Evolutionary conservation across 1,140 invertebrate species (phyloP), one percentile per base, ranked within the genome.

Genomic region (Dufourea novaeangliae): DNA sequence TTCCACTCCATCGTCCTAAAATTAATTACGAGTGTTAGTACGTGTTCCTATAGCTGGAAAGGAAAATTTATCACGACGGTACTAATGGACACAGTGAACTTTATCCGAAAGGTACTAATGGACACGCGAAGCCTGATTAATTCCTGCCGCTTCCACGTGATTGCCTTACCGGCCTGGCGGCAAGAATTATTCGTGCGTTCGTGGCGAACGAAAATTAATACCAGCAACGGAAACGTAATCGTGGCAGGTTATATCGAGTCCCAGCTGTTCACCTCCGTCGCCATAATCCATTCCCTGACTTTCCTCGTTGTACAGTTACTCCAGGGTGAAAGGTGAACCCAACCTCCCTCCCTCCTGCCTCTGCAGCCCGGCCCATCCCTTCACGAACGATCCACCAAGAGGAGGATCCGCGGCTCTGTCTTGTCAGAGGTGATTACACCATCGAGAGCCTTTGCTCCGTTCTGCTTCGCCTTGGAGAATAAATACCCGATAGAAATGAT

Each of bases 261-360:
- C 25, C 62, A 84, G 54, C 73, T 81, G 81, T 83, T 68, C 59
- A 70, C 69, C 50, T 66, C 59, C 62, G 59, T 50, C 52, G 57
- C 46, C 54, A 70, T 71, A 67, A 73, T 84, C 66, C 52, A 50
- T 84, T 80, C 68, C 57, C 78, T 56, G 70, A 76, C 74, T 84
- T 82, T 73, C 75, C 50, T 68, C 59, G 56, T 37, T 85, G 71
- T 85, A 85, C 79, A 84, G 83, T 85, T 85, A 85, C 71, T 73
- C 44, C 62, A 20, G 76, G 79, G 75, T 84, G 84, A 85, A 84
- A 85, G 83, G 83, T 79, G 83, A 85, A 67, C 29, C 68, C 54
- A n/a, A n/a, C 61, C 52, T 67, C 37, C 54, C 25, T 64, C 46
- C 14, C 17, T 46, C 44, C 46, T n/a, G 20, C 20, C 6, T 17